Evolutionary conservation across 2,797 vertebrate genomes (phyloP).

Genomic region (Poeciliopsis infans): DNA sequence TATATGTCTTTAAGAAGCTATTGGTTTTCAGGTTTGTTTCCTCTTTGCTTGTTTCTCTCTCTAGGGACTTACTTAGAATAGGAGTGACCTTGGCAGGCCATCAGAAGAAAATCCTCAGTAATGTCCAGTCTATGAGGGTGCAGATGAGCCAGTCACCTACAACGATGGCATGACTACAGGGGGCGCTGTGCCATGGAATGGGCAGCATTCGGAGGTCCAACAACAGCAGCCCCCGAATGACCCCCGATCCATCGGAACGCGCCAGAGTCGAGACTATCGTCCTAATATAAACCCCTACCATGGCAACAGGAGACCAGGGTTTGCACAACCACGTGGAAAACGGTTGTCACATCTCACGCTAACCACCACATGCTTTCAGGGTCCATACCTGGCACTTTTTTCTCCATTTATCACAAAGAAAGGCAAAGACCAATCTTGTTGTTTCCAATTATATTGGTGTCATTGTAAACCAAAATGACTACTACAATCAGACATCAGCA

Average conservation of each 20-base stretch:
- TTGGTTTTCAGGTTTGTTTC: constrained; percentile 24
- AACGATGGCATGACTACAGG: constrained; percentile 92
- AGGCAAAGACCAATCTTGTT: constrained; percentile 33
- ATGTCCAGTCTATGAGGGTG: constrained; percentile 95
- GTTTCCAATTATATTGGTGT: constrained; percentile 50
- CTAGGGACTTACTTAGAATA: constrained; percentile 98
- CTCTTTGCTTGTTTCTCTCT: constrained; percentile 22
- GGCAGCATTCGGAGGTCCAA: constrained; percentile 80
- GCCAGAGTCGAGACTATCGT: constrained; percentile 85
- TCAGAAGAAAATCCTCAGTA: constrained; percentile 99
- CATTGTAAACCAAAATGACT: constrained; percentile 58
- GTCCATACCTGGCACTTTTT: constrained; percentile 66
- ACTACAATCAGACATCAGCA: constrained; percentile 49
- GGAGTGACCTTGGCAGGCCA: constrained; percentile 97
- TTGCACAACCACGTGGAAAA: constrained; percentile 55
- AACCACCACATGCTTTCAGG: constrained; percentile 71
- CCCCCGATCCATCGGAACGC: constrained; percentile 79
- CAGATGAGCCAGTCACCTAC: constrained; percentile 95
- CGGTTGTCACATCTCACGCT: constrained; percentile 58
- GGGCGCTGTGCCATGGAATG: constrained; percentile 80
- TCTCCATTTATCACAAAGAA: constrained; percentile 40
- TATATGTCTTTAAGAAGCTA: constrained; percentile 25
- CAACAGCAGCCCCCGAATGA: constrained; percentile 75
- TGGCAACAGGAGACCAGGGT: constrained; percentile 76
- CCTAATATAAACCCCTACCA: constrained; percentile 78